Percentiles rank a stretch among this genome's conserved stretches.
These are phyloP conservation scores for Neotoma lepida DNA, from an alignment of 2,113 vertebrate genomes.

Conservation along the genomic window DNA sequence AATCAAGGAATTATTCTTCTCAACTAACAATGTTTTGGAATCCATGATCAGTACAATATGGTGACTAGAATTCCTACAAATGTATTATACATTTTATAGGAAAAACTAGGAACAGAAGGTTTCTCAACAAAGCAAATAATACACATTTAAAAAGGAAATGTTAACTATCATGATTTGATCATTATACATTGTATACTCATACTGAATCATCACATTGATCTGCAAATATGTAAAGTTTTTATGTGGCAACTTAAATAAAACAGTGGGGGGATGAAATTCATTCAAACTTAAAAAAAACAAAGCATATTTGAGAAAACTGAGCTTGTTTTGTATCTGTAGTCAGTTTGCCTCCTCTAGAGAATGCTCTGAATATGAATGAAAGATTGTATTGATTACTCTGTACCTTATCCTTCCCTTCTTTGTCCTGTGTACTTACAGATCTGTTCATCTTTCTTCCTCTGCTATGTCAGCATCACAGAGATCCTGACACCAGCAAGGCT, in stretches of 20 bases:
- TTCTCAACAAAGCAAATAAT: not conserved
- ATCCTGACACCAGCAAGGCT: not conserved
- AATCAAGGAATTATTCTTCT: not conserved
- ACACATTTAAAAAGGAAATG: not conserved
- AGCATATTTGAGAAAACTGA: not conserved
- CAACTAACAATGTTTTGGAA: not conserved
- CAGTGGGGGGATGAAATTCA: not conserved
- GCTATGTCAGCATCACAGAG: not conserved
- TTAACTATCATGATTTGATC: not conserved
- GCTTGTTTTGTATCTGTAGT: not conserved
- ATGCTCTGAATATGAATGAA: constrained; percentile 4
- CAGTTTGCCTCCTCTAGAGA: not conserved
- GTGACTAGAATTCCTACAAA: not conserved
- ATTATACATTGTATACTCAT: not conserved
- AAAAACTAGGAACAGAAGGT: not conserved
- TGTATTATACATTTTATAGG: not conserved
- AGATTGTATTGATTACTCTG: not conserved
- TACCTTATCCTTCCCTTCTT: not conserved
- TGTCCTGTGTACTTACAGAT: not conserved
- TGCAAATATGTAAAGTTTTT: not conserved
- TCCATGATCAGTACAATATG: not conserved
- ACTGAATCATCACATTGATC: not conserved
- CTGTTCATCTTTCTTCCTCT: not conserved
- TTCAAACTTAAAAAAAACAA: not conserved
- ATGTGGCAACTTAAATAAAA: not conserved